Conservation (phyloP, 2,113 vertebrate genomes). For the Nesogale talazaci region DNA sequence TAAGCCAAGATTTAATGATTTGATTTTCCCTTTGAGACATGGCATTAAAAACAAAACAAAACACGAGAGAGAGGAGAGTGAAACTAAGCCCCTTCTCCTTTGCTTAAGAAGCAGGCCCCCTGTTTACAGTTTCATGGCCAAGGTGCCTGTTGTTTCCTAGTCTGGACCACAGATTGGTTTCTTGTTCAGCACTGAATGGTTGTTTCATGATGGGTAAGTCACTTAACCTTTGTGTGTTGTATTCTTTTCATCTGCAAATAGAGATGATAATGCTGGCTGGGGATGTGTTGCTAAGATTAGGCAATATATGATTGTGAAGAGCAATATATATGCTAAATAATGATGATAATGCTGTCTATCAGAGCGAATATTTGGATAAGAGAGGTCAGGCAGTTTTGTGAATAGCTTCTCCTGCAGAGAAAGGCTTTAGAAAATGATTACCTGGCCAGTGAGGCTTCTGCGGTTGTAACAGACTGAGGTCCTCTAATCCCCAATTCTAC, state of each 20-base stretch:
- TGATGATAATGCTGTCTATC: slow-evolving; percentile 64
- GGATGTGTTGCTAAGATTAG: slow-evolving; percentile 73
- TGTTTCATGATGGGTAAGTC: slow-evolving; percentile 67
- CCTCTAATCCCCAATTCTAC: not conserved
- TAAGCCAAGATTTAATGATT: slow-evolving; percentile 68
- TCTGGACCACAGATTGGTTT: not conserved
- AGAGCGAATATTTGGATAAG: slow-evolving; percentile 62
- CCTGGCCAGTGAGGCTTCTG: slow-evolving; percentile 18
- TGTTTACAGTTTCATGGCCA: slow-evolving; percentile 52
- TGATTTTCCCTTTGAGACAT: slow-evolving; percentile 66
- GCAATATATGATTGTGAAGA: slow-evolving; percentile 63
- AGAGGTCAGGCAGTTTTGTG: slow-evolving; percentile 48
- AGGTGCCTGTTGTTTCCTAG: slow-evolving; percentile 40
- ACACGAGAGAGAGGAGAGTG: not conserved
- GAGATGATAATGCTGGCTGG: slow-evolving; percentile 62
- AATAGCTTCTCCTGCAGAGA: slow-evolving; percentile 65
- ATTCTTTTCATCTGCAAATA: slow-evolving; percentile 69
- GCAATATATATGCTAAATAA: slow-evolving; percentile 81
- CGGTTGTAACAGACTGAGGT: slow-evolving; percentile 60
- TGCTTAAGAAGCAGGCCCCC: slow-evolving; percentile 32
- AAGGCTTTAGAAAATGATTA: slow-evolving; percentile 64
- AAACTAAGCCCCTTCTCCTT: not conserved
- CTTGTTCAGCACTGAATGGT: slow-evolving; percentile 45
- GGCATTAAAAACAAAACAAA: slow-evolving; percentile 27
- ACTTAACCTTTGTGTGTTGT: slow-evolving; percentile 76